Base-by-base conservation (phyloP, 2,888 invertebrate species). In the Pseudolycoriella hygida region DNA sequence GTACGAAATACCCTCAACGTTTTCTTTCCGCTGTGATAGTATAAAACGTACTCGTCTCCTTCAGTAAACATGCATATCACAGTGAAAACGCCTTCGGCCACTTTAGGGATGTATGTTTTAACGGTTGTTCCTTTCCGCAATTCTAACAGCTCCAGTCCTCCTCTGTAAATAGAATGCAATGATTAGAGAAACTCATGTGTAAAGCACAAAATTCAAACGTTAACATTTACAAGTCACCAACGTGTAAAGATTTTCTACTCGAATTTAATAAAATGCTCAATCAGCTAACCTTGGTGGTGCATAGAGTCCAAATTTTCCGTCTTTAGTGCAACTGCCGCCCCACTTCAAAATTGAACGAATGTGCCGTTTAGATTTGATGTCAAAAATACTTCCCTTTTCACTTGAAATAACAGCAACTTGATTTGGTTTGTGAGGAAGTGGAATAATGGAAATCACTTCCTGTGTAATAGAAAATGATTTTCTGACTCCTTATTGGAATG, bases 81-180 rank as follows among this genome's bases (percentile, higher is more conserved):
- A 2, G 88, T 90, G 62, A 96, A 96, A 0, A 97, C 96, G 0
- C 97, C 97, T 62, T 97, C 96, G 1, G 96, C 94, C 0, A 96
- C 84, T 60, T 87, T 78, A 5, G 89, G 89, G 51, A 97, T 94
- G 51, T 92, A 83, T 1, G 86, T 92, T 60, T 84, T 83, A 0
- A 89, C 79, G 0, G 85, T 83, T 42, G 80, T 76, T 0, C 96
- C 94, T 55, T 87, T 81, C 57, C 88, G 89, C 49, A 97, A 67
- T 60, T 97, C 96, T 11, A 89, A 72, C 30, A 96, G 74, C 57
- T 97, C 94, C 2, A 97, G 67, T 0, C 97, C 97, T 0, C 97
- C 97, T 44, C 94, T 17, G 18, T 4, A 25, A 25, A n/a, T n/a
- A n/a, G n/a, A n/a, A n/a, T n/a, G n/a, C n/a, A n/a, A n/a, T n/a